Base-by-base conservation (phyloP, 2,888 invertebrate genomes). In the Ormyrus pomaceus region DNA sequence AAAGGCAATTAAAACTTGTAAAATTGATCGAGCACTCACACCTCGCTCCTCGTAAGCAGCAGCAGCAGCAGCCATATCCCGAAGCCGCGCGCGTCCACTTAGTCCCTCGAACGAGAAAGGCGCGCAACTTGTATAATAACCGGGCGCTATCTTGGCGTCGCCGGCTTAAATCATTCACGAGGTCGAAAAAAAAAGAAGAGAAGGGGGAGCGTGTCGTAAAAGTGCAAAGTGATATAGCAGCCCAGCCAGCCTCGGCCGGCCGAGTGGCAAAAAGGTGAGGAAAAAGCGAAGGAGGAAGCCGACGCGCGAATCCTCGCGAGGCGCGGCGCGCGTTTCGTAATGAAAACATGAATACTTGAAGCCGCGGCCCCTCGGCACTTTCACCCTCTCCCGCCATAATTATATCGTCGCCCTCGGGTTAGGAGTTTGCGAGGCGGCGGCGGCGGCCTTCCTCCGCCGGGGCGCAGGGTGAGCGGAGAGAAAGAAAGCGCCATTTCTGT, bases 331-430 rank as follows among this genome's bases (percentile, higher is more conserved):
- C 72, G 72, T 13, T 84, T 81, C 87, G 88, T 90, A 90, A 90
- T 90, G 90, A 90, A 90, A 90, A 90, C 89, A 90, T 90, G 89
- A 90, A 90, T 90, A 89, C 89, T 90, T 90, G 87, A 90, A 89
- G 89, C 87, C 86, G 85, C 9, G 7, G 50, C 58, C 51, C 34
- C 9, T 48, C 3, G 34, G 19, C 66, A 13, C 51, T n/a, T 8
- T 34, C n/a, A 50, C 48, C 84, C 88, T 19, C 87, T 85, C 88
- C 87, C 83, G 85, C 88, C 88, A 88, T 89, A 90, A 90, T 90
- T 90, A 90, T 89, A 90, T 90, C 89, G 88, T 89, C 88, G 87
- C 89, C 90, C 89, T 88, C 87, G 86, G 87, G 88, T 86, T 87
- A 87, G 86, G 59, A 11, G 34, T 9, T 6, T 9, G 68, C 50